These are phyloP conservation scores for Eurystomus glaucurus DNA, from an alignment of 2,797 vertebrate genomes.

Conservation along the genomic window DNA sequence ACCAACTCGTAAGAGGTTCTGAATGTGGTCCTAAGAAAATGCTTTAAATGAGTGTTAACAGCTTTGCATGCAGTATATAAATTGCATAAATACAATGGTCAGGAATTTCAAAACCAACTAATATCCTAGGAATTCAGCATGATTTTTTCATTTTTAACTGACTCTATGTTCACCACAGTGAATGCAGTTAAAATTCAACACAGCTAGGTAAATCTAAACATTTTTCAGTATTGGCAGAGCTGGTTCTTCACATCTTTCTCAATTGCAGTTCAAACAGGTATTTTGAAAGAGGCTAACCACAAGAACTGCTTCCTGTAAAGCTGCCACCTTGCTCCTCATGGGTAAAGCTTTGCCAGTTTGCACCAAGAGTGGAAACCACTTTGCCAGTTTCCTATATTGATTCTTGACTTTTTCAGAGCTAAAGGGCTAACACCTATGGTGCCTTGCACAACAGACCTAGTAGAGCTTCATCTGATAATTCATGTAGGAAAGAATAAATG, in stretches of 20 bases:
- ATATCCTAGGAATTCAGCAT: not conserved
- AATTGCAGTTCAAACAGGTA: not conserved
- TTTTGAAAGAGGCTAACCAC: not conserved
- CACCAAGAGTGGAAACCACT: not conserved
- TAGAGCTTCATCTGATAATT: not conserved
- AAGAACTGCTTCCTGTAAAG: not conserved
- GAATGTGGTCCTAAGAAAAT: not conserved
- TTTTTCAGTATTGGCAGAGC: not conserved
- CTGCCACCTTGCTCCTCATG: not conserved
- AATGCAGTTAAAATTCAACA: not conserved
- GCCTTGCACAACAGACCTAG: not conserved
- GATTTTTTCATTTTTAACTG: not conserved
- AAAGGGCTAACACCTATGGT: not conserved
- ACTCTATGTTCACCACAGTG: not conserved
- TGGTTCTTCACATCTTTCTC: not conserved
- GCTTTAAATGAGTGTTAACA: not conserved
- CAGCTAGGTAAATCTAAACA: not conserved
- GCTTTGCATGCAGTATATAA: not conserved
- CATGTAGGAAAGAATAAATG: not conserved
- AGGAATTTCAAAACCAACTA: not conserved
- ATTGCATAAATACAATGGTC: not conserved
- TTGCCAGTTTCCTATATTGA: not conserved
- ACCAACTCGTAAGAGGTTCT: not conserved
- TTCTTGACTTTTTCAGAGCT: not conserved
- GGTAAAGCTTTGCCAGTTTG: not conserved